Evolutionary conservation across 2,113 vertebrate species (phyloP), one percentile per base, ranked within the genome.

Genomic region (Phaetusa simplex): DNA sequence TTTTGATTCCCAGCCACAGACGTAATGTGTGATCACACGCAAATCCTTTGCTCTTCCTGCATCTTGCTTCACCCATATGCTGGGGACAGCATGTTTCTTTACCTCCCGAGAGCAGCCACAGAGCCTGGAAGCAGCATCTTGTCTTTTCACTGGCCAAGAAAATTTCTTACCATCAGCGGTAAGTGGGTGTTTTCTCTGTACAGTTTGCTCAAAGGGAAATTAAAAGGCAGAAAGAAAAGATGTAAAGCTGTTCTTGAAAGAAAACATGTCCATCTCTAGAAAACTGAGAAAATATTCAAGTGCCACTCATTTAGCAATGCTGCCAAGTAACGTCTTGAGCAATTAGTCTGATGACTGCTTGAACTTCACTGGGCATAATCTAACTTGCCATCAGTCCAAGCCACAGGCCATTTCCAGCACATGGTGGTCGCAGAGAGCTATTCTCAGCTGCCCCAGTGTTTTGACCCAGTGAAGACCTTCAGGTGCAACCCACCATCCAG

Each of bases 131-230:
- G 66, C 78, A 88, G 62, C 74, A 94, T 89, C 78, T 95, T 93
- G 45, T 83, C 82, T 95, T 90, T 86, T 45, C 50, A 47, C n/a
- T 74, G 74, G 94, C 91, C 91, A 96, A 96, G 93, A 95, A 94
- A 93, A 93, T 95, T 95, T 91, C 84, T 94, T 93, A 49, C 47
- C 89, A 67, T 93, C 89, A 88, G 78, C 90, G 49, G 7, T 82
- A 95, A 96, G 86, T 91, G 84, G 89, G 87, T 91, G 88, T 85
- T 95, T 88, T 90, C 86, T 76, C 89, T 80, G 66, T 73, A 77
- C 0, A 0, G 32, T 58, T 89, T 91, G 66, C 71, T 93, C 62
- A 82, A 85, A 82, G 55, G 19, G 30, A 95, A 91, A 86, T 85
- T 79, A 91, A 86, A 83, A 96, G n/a, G 32, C 47, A 91, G 84